A percentile compares a stretch with the other conserved stretches of the same genome.
Conservation (phyloP, 2,888 invertebrate species). For the Amphipoea lucens region DNA sequence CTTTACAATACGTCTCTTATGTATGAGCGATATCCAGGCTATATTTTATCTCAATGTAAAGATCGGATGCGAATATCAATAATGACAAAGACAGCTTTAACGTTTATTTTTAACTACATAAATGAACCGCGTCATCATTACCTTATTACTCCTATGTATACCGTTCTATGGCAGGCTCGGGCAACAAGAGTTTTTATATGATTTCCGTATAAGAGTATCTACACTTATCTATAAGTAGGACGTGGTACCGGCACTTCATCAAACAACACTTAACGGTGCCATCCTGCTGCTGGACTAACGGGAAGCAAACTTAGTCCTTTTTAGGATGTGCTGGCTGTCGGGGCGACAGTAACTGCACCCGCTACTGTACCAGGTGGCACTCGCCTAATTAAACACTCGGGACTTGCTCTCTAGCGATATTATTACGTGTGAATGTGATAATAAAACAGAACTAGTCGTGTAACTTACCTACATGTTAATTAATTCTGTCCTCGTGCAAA, state of each 20-base stretch:
- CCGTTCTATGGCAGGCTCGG: conserved; percentile 10
- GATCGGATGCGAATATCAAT: conserved; percentile 9
- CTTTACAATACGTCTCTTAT: conserved; percentile 3
- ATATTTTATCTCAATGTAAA: conserved; percentile 3
- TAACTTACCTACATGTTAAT: conserved; percentile 54
- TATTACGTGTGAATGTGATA: conserved; percentile 65
- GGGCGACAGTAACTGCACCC: conserved; percentile 72
- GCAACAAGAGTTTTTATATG: conserved; percentile 34
- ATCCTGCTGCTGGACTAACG: conserved; percentile 80
- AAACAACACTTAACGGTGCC: conserved; percentile 79
- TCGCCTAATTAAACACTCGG: conserved; percentile 74
- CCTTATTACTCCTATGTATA: conserved; percentile 33
- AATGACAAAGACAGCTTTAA: conserved; percentile 15
- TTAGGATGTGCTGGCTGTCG: conserved; percentile 79
- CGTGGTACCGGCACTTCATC: conserved; percentile 65
- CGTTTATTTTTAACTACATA: conserved; percentile 44
- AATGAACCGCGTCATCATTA: conserved; percentile 19
- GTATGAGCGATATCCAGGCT: not conserved
- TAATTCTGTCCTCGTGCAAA: conserved; percentile 65
- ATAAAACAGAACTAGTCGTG: conserved; percentile 60
- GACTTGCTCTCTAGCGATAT: conserved; percentile 50
- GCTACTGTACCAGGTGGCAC: conserved; percentile 69
- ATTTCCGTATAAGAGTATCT: conserved; percentile 48
- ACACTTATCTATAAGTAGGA: conserved; percentile 45
- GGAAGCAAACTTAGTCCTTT: conserved; percentile 85